A percentile compares a stretch with the other conserved stretches of the same genome.
phyloP scores from a whole-genome alignment of 1,140 invertebrate species.

The Ceratina japonica region DNA sequence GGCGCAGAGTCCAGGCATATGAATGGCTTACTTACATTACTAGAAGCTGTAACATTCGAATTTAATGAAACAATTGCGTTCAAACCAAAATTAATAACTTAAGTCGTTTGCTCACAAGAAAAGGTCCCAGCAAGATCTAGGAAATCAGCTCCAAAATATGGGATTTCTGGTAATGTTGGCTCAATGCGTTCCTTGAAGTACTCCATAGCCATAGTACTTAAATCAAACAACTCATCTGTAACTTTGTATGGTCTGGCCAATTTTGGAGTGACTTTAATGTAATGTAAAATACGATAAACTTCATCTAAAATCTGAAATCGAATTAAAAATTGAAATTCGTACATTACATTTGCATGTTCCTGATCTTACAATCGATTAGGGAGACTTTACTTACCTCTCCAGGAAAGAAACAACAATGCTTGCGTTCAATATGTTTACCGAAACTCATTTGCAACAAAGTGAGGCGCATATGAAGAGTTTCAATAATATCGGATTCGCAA shows the following conservation, averaged over 20 bases:
- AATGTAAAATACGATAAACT: conserved; percentile 89
- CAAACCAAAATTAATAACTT: background rate
- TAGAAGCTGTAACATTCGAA: conserved; percentile 78
- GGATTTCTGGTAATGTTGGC: conserved; percentile 91
- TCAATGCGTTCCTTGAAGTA: conserved; percentile 95
- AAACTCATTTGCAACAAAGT: conserved; percentile 93
- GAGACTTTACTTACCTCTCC: conserved; percentile 84
- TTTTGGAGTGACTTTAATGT: conserved; percentile 90
- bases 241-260: conserved; percentile 91
- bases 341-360: background rate
- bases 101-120: conserved; percentile 80
- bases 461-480: conserved; percentile 92
- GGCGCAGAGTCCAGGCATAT: conserved; percentile 83
- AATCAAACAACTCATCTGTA: conserved; percentile 94
- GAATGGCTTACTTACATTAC: conserved; percentile 82
- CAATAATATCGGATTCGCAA: conserved; percentile 93
- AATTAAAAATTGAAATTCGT: conserved; percentile 7
- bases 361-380: background rate
- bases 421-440: conserved; percentile 94
- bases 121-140: conserved; percentile 85
- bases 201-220: conserved; percentile 96
- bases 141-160: conserved; percentile 91
- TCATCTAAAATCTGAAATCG: conserved; percentile 83
- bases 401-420: conserved; percentile 94
- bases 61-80: background rate